These are phyloP conservation scores for Diplolepis rosae DNA, from an alignment of 2,888 invertebrate species.

Conservation along the genomic window DNA sequence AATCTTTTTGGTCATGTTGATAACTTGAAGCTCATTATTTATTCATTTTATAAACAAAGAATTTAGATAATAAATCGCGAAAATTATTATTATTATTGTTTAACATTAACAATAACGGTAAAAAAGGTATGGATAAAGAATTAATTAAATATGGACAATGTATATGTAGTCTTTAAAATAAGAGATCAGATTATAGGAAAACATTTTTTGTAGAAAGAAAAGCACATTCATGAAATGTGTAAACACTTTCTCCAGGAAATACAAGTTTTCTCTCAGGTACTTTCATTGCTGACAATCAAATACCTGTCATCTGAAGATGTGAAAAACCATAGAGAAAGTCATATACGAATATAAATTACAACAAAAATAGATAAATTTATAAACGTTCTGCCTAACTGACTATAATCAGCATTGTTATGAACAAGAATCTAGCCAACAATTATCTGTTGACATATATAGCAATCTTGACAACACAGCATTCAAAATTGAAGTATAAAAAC, in stretches of 20 bases:
- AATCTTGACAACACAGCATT: background rate
- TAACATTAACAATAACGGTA: too few relatives aligned
- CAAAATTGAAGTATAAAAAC: background rate
- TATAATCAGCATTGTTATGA: too few relatives aligned
- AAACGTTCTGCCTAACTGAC: too few relatives aligned
- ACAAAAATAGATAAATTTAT: too few relatives aligned
- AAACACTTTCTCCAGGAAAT: conserved; percentile 28
- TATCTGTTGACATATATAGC: conserved; percentile 12
- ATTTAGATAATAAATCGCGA: too few relatives aligned
- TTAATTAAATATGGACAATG: too few relatives aligned
- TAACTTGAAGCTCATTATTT: too few relatives aligned
- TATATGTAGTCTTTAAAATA: background rate
- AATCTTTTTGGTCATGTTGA: too few relatives aligned
- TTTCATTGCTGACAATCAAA: conserved; percentile 4
- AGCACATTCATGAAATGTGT: background rate
- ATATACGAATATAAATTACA: background rate
- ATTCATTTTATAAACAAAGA: too few relatives aligned
- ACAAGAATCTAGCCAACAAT: too few relatives aligned
- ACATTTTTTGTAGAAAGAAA: background rate
- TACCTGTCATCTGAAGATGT: background rate
- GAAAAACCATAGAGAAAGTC: background rate
- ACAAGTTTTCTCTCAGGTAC: background rate
- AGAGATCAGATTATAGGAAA: background rate
- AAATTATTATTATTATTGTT: too few relatives aligned
- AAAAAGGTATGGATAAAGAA: too few relatives aligned